Base-by-base conservation (phyloP, 2,113 vertebrate genomes). In the Notarius lentiginosus region DNA sequence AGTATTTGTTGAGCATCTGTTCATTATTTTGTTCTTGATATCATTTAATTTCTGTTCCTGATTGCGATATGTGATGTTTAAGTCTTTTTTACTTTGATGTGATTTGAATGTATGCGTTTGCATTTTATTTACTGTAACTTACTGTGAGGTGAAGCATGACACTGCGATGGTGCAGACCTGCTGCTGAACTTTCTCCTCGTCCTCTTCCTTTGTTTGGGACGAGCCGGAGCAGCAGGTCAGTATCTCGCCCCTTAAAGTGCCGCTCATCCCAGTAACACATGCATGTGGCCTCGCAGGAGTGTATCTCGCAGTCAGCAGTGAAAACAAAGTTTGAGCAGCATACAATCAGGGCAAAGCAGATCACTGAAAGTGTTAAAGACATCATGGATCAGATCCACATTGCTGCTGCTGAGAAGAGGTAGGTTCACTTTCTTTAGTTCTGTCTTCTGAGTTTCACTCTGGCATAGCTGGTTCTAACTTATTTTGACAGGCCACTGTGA, bases 221-320 rank as follows among this genome's bases (percentile, higher is more conserved):
- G 24, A 86, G 86, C 94, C 91, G 76, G 55, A 91, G 94, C 91
- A 95, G 95, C 95, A 95, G 94, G 90, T 93, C 95, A 89, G 93
- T 90, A 87, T 89, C 49, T 95, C 91, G 93, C 84, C 91, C 87
- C 84, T 91, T 95, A 65, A 89, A 89, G 92, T 93, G 88, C 94
- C 88, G 89, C 58, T 92, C 91, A 77, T 88, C 77, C 79, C 88
- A 89, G 95, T 95, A 95, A 96, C 79, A 27, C 34, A 68, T 88
- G 34, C 34, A 66, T 61, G 76, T 41, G 97, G 96, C 97, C 98
- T 98, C 97, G 97, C 96, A 99, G 98, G 98, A 99, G 97, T 99
- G 98, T 99, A 99, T 99, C 98, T 99, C 98, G 97, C 97, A 99
- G 96, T 99, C 98, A 99, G 98, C 98, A 96, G 98, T 99, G 98